Evolutionary conservation across 2,888 invertebrate genomes (phyloP).

Genomic region (Noctuana brunneofusca): DNA sequence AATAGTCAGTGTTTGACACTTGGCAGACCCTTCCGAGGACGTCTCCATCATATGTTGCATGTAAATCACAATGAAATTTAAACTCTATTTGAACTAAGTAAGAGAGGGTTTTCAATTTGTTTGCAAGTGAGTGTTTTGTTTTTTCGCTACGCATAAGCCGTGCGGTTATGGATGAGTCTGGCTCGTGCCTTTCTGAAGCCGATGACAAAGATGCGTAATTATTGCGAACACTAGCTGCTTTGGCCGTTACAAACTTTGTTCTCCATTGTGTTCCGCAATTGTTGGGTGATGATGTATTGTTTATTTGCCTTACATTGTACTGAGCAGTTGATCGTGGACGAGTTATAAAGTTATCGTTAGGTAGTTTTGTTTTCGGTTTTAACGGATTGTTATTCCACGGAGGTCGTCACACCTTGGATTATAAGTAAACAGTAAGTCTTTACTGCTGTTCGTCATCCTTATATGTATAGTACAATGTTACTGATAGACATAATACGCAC

Average conservation of each 20-base stretch:
- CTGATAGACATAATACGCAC: too few relatives aligned
- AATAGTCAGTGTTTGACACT: constrained; percentile 66
- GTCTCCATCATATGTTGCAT: constrained; percentile 38
- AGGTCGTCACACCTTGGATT: too few relatives aligned
- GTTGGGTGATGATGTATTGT: constrained; percentile 17
- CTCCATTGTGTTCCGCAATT: constrained; percentile 17
- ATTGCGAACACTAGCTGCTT: constrained; percentile 31
- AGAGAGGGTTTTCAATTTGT: constrained; percentile 33
- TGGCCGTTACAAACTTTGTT: constrained; percentile 19
- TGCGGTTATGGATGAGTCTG: constrained; percentile 32
- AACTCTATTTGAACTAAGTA: neutral
- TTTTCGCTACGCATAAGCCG: constrained; percentile 11
- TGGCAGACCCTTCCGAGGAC: constrained; percentile 44
- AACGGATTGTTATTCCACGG: neutral
- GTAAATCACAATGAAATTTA: constrained; percentile 30
- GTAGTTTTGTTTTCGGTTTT: neutral
- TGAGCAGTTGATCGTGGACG: neutral
- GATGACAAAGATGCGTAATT: constrained; percentile 36
- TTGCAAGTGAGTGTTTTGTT: neutral
- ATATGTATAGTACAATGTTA: too few relatives aligned
- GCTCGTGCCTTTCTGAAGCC: constrained; percentile 26
- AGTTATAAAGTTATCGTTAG: neutral
- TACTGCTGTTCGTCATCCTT: too few relatives aligned
- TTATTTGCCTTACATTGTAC: constrained; percentile 2
- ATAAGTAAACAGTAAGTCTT: too few relatives aligned